Evolutionary conservation across 1,140 invertebrate species (phyloP).

Genomic region (Dreissena rostriformis): DNA sequence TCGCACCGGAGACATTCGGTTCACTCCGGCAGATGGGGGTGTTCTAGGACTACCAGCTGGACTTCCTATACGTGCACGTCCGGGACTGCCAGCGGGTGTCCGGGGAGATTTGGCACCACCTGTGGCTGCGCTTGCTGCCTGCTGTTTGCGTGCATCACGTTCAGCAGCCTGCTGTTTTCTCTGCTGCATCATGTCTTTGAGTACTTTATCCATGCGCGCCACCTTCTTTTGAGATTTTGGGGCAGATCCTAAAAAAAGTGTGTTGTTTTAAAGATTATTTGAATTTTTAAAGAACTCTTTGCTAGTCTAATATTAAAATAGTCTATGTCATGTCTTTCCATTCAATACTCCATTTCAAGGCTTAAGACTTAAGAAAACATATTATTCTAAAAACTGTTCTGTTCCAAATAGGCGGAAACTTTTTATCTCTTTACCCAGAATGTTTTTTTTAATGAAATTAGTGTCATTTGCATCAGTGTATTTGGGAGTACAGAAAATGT

Average conservation of each 20-base stretch:
- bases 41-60: slow-evolving; percentile 47
- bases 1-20: slow-evolving; percentile 43
- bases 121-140: neutral
- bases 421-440: no score
- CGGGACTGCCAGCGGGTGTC: slow-evolving; percentile 21
- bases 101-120: slow-evolving; percentile 46
- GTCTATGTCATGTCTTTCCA: neutral
- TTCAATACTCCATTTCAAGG: neutral
- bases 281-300: neutral
- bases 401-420: no score
- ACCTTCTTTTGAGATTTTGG: slow-evolving; percentile 54
- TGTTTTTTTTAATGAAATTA: no score
- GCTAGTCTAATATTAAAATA: neutral
- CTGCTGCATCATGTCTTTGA: slow-evolving; percentile 53
- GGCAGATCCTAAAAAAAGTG: slow-evolving; percentile 22
- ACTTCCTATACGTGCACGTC: slow-evolving; percentile 42
- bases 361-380: neutral
- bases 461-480: no score
- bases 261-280: neutral
- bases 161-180: slow-evolving; percentile 49
- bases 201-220: slow-evolving; percentile 46
- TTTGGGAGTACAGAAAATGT: no score
- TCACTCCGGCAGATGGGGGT: slow-evolving; percentile 9
- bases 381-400: no score
- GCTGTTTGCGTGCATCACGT: slow-evolving; percentile 39